Evolutionary conservation across 2,113 vertebrate genomes (phyloP).

Genomic region (Neotragus moschatus): DNA sequence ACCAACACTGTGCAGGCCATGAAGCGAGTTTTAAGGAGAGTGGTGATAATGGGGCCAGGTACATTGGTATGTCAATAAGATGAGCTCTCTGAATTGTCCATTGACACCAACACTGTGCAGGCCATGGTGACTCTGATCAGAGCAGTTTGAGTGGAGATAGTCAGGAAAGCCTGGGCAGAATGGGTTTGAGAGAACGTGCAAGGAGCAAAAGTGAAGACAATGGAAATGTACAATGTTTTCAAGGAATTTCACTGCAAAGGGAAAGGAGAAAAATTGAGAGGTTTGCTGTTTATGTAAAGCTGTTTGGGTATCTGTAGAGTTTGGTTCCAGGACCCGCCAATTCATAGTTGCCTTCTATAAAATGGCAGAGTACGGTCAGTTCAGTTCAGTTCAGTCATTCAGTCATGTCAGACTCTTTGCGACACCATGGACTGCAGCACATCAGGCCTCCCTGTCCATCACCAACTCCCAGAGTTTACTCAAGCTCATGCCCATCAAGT

Average conservation of each 20-base stretch:
- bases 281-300: not conserved
- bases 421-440: not conserved
- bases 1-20: fast-evolving
- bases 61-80: no score
- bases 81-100: not conserved
- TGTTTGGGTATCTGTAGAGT: not conserved
- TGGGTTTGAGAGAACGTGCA: not conserved
- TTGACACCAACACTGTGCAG: no score
- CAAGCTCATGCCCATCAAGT: not conserved
- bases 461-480: fast-evolving
- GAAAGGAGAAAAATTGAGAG: not conserved
- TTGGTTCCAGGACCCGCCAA: not conserved
- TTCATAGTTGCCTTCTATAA: not conserved
- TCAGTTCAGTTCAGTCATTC: not conserved
- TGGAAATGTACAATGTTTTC: not conserved
- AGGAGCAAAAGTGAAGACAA: not conserved
- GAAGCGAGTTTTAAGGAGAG: not conserved
- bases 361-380: not conserved
- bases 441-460: not conserved
- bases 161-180: not conserved
- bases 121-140: not conserved
- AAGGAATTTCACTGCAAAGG: not conserved
- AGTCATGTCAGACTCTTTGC: not conserved
- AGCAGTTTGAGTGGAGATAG: not conserved
- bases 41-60: fast-evolving